A percentile compares a stretch with the other conserved stretches of the same genome.
These are phyloP conservation scores for human (Homo sapiens) DNA, from an alignment of 2,113 vertebrate genomes.

Conservation along the genomic window DNA sequence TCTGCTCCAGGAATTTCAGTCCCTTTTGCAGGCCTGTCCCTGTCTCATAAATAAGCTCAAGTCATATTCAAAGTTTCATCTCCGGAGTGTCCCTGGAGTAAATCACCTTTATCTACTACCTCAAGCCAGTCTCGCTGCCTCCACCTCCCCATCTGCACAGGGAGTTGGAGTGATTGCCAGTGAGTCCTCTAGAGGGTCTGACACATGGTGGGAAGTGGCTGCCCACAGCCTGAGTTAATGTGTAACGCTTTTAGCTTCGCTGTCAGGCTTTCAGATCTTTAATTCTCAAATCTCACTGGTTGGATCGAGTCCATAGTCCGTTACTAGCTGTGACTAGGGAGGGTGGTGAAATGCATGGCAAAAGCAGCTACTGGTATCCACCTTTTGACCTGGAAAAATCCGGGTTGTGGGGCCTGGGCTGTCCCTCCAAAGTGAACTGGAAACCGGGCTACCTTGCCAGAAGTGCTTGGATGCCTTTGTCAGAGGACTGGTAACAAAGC, in stretches of 20 bases:
- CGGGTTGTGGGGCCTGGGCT: neutral
- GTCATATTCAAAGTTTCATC: neutral
- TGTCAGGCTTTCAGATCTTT: neutral
- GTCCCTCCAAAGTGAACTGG: neutral
- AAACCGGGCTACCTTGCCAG: neutral
- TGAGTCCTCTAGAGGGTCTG: neutral
- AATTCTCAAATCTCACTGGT: no score
- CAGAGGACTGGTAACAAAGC: neutral
- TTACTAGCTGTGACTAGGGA: neutral
- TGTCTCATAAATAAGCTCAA: neutral
- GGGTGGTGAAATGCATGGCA: fast-evolving
- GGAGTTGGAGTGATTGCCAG: neutral
- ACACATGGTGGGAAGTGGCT: no score
- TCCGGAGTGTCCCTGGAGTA: neutral
- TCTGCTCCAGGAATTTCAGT: neutral
- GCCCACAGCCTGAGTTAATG: no score
- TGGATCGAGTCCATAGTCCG: neutral
- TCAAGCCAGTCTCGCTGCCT: neutral
- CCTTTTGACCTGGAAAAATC: neutral
- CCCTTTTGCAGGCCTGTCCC: neutral
- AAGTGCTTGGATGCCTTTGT: neutral
- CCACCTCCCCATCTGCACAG: neutral
- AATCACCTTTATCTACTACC: neutral
- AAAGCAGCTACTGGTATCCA: neutral
- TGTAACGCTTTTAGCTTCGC: no score